phyloP scores from a whole-genome alignment of 2,888 invertebrate species.

The Eupithecia centaureata region DNA sequence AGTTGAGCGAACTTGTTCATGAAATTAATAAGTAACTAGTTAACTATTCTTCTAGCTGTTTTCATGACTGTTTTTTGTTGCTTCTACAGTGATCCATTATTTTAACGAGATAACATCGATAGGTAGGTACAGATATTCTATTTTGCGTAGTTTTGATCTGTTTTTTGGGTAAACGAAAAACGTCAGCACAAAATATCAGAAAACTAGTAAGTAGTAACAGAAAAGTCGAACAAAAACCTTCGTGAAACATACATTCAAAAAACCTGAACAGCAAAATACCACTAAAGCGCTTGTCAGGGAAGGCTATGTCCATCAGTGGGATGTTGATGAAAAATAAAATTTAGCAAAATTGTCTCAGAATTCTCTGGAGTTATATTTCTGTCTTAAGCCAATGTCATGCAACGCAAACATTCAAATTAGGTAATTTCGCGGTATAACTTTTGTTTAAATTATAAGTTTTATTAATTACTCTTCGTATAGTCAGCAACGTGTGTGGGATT shows the following conservation, averaged over 20 bases:
- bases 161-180: no score
- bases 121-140: no score
- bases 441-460: background rate
- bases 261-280: background rate
- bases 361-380: background rate
- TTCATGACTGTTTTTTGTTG: no score
- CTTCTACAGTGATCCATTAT: no score
- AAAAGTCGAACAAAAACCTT: no score
- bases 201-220: no score
- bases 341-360: background rate
- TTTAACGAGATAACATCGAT: no score
- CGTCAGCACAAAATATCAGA: no score
- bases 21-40: conserved; percentile 60
- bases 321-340: background rate
- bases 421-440: background rate
- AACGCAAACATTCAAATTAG: background rate
- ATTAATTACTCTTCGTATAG: background rate
- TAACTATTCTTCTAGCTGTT: conserved; percentile 45
- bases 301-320: background rate
- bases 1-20: conserved; percentile 57
- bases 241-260: background rate
- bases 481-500: background rate
- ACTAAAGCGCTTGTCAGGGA: background rate
- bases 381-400: no score
- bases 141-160: no score